These are phyloP conservation scores for Callitettix versicolor DNA, from an alignment of 1,140 invertebrate genomes.

Conservation along the genomic window DNA sequence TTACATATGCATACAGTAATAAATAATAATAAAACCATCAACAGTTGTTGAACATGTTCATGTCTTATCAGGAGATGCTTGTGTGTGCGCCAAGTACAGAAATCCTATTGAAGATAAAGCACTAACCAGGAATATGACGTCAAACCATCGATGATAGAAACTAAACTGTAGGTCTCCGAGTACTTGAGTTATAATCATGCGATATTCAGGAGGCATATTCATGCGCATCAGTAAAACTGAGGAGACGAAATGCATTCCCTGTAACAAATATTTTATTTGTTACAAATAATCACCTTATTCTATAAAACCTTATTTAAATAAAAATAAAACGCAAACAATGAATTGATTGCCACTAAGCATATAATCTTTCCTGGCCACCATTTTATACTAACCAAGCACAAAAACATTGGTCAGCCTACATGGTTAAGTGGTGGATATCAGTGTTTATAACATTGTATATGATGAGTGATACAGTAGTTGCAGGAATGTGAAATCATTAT, in stretches of 20 bases:
- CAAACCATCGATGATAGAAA: slow-evolving; percentile 99
- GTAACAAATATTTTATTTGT: no score
- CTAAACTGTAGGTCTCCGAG: slow-evolving; percentile 96
- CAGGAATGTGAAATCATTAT: no score
- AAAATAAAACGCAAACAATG: slow-evolving; percentile 13
- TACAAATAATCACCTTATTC: no score
- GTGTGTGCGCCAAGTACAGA: slow-evolving; percentile 87
- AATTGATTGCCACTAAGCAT: background rate
- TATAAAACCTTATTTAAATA: background rate
- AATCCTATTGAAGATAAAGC: slow-evolving; percentile 92
- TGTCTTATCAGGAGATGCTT: slow-evolving; percentile 44
- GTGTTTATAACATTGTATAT: no score
- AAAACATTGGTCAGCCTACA: no score
- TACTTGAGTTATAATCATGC: slow-evolving; percentile 95
- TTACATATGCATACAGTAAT: no score
- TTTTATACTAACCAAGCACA: no score
- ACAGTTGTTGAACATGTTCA: slow-evolving; percentile 8
- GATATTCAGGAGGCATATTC: slow-evolving; percentile 98
- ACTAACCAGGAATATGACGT: slow-evolving; percentile 97
- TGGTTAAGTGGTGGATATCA: no score
- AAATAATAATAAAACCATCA: background rate
- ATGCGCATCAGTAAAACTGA: slow-evolving; percentile 95
- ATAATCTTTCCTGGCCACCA: no score
- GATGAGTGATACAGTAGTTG: no score
- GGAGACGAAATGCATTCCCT: slow-evolving; percentile 99